A percentile compares a stretch with the other conserved stretches of the same genome.
Conservation (phyloP, 2,888 invertebrate species). For the Eupithecia pulchellata region DNA sequence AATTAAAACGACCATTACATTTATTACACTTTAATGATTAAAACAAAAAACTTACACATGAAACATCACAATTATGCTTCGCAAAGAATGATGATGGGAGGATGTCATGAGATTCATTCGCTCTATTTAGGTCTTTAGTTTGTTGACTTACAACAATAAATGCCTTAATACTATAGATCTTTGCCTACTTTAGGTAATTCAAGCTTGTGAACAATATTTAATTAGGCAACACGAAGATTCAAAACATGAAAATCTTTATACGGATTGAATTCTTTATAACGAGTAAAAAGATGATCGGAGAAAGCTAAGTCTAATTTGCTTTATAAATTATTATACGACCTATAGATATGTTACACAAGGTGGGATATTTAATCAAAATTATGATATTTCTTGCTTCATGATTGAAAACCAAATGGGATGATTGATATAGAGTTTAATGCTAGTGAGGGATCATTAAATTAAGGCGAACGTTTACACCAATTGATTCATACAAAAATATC, state of each 20-base stretch:
- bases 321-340: conserved; percentile 55
- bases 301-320: conserved; percentile 49
- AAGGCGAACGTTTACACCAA: conserved; percentile 73
- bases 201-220: conserved; percentile 49
- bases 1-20: conserved; percentile 55
- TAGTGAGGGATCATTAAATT: conserved; percentile 56
- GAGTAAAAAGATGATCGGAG: conserved; percentile 33
- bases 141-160: conserved; percentile 61
- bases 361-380: conserved; percentile 64
- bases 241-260: neutral
- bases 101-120: conserved; percentile 64
- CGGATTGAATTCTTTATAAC: neutral
- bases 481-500: conserved; percentile 84
- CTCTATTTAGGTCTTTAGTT: conserved; percentile 51
- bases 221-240: conserved; percentile 14
- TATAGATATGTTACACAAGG: conserved; percentile 79
- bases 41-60: conserved; percentile 80
- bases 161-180: conserved; percentile 60
- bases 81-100: conserved; percentile 79
- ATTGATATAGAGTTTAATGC: conserved; percentile 22
- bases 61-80: conserved; percentile 86
- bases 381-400: conserved; percentile 8
- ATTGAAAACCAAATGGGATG: conserved; percentile 3
- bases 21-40: conserved; percentile 81
- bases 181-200: conserved; percentile 56